Evolutionary conservation across 2,113 vertebrate species (phyloP).

Genomic region (Psettodes erumei): DNA sequence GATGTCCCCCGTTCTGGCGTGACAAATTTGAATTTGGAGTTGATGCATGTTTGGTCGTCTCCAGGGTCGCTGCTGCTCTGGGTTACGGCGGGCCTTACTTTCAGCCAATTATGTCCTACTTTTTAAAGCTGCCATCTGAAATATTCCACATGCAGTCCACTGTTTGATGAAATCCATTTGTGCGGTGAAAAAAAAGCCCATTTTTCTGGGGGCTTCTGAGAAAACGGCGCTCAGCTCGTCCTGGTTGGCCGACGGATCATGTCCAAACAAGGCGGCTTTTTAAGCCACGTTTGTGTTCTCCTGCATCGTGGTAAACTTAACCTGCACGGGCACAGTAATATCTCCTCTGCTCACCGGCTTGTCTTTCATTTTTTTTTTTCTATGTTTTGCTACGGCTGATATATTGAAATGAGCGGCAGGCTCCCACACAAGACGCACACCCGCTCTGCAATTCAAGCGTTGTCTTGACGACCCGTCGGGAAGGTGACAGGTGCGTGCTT

Average conservation of each 20-base stretch:
- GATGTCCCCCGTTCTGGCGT: conserved; percentile 32
- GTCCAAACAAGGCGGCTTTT: conserved; percentile 32
- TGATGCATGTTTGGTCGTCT: conserved; percentile 12
- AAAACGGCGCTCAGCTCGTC: too few relatives aligned
- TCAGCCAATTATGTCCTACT: neutral
- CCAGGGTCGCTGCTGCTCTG: conserved; percentile 1
- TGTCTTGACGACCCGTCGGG: conserved; percentile 32
- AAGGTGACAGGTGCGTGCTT: conserved; percentile 31
- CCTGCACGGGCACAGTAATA: conserved; percentile 5
- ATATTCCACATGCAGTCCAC: neutral
- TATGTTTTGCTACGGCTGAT: neutral
- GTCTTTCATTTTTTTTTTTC: neutral
- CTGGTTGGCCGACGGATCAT: conserved; percentile 6
- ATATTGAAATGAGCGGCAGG: conserved; percentile 15
- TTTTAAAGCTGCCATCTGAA: neutral
- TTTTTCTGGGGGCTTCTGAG: too few relatives aligned
- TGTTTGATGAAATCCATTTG: neutral
- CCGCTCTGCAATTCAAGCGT: conserved; percentile 20
- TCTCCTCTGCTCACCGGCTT: conserved; percentile 1
- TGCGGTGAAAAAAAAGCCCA: neutral
- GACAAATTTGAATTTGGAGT: conserved; percentile 32
- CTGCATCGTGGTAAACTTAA: conserved; percentile 50
- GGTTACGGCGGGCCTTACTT: neutral
- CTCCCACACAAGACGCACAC: neutral
- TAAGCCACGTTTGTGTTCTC: conserved; percentile 22